Percentiles rank a stretch among this genome's conserved stretches.
phyloP scores from a whole-genome alignment of 2,113 vertebrate genomes.

The Rhabdomys dilectus region DNA sequence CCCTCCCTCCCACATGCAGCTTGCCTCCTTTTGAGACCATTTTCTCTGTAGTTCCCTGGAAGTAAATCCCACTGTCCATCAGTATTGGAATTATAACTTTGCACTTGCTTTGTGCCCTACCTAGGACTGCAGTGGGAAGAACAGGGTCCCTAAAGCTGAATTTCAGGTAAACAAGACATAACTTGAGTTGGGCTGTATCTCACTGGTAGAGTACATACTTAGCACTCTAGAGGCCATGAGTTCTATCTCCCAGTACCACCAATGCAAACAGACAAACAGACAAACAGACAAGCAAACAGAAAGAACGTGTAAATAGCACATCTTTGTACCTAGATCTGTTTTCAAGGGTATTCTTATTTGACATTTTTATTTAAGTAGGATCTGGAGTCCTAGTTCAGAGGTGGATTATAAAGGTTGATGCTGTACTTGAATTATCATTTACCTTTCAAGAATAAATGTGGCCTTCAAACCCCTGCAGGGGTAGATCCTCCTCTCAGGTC shows the following conservation, averaged over 20 bases:
- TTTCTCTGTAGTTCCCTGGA: neutral
- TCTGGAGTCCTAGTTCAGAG: neutral
- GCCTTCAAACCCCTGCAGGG: neutral
- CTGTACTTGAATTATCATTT: neutral
- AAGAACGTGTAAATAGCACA: neutral
- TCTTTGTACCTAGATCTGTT: neutral
- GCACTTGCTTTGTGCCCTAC: neutral
- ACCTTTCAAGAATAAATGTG: neutral
- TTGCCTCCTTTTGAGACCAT: neutral
- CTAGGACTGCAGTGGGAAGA: neutral
- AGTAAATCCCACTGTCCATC: neutral
- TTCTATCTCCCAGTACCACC: neutral
- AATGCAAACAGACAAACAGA: neutral
- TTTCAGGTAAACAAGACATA: slow-evolving; percentile 31
- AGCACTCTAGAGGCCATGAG: neutral
- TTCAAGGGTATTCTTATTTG: neutral
- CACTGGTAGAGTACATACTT: neutral
- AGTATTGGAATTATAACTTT: neutral
- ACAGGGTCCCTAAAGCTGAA: neutral
- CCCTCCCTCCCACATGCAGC: neutral
- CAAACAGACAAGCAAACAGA: neutral
- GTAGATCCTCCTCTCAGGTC: neutral
- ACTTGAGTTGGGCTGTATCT: neutral
- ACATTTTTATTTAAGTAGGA: neutral
- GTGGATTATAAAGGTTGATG: neutral